Evolutionary conservation across 2,113 vertebrate genomes (phyloP), one percentile per base, ranked within the genome.

Genomic region (Electrona antarctica): DNA sequence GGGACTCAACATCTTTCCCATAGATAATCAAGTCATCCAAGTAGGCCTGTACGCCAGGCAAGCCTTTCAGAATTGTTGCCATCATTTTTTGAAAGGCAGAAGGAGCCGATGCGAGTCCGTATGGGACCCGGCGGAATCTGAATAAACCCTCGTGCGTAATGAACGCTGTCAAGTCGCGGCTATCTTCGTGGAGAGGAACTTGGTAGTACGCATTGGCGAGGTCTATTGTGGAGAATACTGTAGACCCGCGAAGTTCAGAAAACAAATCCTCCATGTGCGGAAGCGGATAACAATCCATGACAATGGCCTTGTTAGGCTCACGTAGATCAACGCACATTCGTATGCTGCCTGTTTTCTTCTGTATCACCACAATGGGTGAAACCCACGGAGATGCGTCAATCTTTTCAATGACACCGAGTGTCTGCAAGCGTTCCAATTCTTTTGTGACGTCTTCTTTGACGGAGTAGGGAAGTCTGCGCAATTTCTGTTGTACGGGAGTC

Each of bases 171-270:
- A 74, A 14, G 28, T 80, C 66, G 12, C 59, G 10, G 14, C 71
- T 77, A 3, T 80, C 60, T 7, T 71, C 46, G n/a, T 71, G 63
- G 7, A 80, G 10, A 1, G 41, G 55, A 1, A 80, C 28, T 6
- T 81, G 71, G 8, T 80, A 54, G 29, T 78, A 84, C 8, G 63
- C 69, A 57, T 56, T n/a, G n/a, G n/a, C n/a, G n/a, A n/a, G n/a
- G n/a, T n/a, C n/a, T n/a, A n/a, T n/a, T n/a, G n/a, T n/a, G n/a
- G n/a, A n/a, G n/a, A n/a, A n/a, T n/a, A n/a, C n/a, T n/a, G n/a
- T n/a, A n/a, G n/a, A n/a, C n/a, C n/a, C n/a, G n/a, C n/a, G n/a
- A n/a, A n/a, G n/a, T n/a, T n/a, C n/a, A n/a, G n/a, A n/a, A n/a
- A n/a, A n/a, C n/a, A n/a, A n/a, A n/a, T n/a, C n/a, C n/a, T n/a